Evolutionary conservation across 2,888 invertebrate genomes (phyloP).

Genomic region (Pherbina coryleti): DNA sequence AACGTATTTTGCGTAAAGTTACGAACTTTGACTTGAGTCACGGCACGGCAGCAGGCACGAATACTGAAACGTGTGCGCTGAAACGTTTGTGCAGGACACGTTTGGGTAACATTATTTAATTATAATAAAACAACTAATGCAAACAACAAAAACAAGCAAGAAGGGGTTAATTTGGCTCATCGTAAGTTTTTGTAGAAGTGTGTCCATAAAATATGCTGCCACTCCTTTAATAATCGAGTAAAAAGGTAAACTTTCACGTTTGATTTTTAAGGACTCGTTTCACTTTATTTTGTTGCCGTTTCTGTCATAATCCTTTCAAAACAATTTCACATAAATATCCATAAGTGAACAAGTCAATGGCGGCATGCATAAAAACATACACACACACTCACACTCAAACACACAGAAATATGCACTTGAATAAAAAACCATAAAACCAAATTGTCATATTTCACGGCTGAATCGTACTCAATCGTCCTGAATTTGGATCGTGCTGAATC

Average conservation of each 20-base stretch:
- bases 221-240: conserved; percentile 16
- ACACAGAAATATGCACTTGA: neutral
- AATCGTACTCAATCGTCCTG: conserved; percentile 8
- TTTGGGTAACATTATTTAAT: conserved; percentile 29
- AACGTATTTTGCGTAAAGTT: conserved; percentile 6
- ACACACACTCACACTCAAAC: neutral
- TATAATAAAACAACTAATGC: conserved; percentile 28
- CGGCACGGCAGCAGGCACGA: neutral
- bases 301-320: neutral
- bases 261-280: conserved; percentile 19
- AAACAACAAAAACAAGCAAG: neutral
- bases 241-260: conserved; percentile 2
- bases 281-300: neutral
- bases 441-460: conserved; percentile 36
- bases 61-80: neutral
- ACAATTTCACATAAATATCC: conserved; percentile 18
- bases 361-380: neutral
- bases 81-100: conserved; percentile 3
- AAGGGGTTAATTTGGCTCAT: conserved; percentile 16
- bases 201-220: neutral
- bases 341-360: conserved; percentile 20
- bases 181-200: neutral
- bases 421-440: conserved; percentile 27
- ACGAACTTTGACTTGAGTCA: conserved; percentile 4
- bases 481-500: neutral